phyloP scores from a whole-genome alignment of 2,888 invertebrate genomes.

The Temnothorax ravouxi region DNA sequence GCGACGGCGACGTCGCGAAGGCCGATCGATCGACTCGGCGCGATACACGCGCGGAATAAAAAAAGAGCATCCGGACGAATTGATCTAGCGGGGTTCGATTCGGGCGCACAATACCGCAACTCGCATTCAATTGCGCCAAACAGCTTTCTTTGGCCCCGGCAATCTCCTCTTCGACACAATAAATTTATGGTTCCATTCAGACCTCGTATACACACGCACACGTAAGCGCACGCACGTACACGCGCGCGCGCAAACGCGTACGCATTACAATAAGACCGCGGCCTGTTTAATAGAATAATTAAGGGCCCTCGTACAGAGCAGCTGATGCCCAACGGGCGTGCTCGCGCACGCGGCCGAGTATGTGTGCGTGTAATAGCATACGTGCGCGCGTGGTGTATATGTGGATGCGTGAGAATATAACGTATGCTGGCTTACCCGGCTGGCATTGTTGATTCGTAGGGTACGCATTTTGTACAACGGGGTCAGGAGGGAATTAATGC shows the following conservation, averaged over 20 bases:
- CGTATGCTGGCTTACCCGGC: slow-evolving; percentile 55
- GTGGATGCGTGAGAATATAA: slow-evolving; percentile 65
- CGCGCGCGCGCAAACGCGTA: slow-evolving; percentile 64
- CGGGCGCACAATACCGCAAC: slow-evolving; percentile 74
- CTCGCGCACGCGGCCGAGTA: slow-evolving; percentile 9
- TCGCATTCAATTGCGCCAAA: slow-evolving; percentile 72
- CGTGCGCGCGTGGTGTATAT: slow-evolving; percentile 43
- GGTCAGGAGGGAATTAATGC: slow-evolving; percentile 75
- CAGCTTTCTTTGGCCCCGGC: slow-evolving; percentile 71
- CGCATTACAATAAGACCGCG: slow-evolving; percentile 84
- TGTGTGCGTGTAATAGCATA: not conserved
- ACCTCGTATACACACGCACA: slow-evolving; percentile 52
- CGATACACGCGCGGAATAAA: slow-evolving; percentile 52
- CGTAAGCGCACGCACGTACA: slow-evolving; percentile 25
- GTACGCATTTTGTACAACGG: slow-evolving; percentile 74
- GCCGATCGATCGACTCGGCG: slow-evolving; percentile 42
- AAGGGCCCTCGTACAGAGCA: slow-evolving; percentile 84
- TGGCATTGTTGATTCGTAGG: slow-evolving; percentile 76
- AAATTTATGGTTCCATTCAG: slow-evolving; percentile 81
- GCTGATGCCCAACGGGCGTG: slow-evolving; percentile 80
- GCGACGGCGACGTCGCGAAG: slow-evolving; percentile 45
- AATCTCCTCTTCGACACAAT: slow-evolving; percentile 78
- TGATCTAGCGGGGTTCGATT: slow-evolving; percentile 72
- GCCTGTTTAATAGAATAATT: slow-evolving; percentile 86
- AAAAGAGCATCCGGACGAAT: slow-evolving; percentile 74